Base-by-base conservation (phyloP, 2,797 vertebrate species). In the Basileuterus tristriatus region DNA sequence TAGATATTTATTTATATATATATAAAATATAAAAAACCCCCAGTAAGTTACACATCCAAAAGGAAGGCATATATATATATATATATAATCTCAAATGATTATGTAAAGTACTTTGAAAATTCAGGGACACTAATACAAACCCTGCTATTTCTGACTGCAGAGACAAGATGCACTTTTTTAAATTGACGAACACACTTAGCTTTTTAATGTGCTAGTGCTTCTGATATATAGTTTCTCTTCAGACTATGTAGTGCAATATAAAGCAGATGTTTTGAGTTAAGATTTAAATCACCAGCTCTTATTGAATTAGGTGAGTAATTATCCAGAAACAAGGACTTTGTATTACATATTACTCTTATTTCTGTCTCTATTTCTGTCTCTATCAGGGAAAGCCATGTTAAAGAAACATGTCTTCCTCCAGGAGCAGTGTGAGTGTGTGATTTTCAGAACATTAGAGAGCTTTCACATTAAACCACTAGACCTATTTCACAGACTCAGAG, bases 261-360 rank as follows among this genome's bases (percentile, higher is more conserved):
- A 96, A 92, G 17, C 95, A 95, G 86, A 93, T 90, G 89, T 91
- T 95, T 94, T 77, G 68, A 92, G 78, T 95, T 97, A 96, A 96
- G 94, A 93, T 96, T 92, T 89, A 82, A 89, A 96, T 96, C 89
- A 79, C 36, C 30, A 91, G 19, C 14, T 88, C 37, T 74, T 93
- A 96, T 83, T 91, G 49, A 92, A 95, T 96, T 95, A 91, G 30
- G 6, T 49, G 27, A 92, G 72, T 39, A 94, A 94, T 88, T 94
- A 86, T 22, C 65, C 50, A 88, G 62, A 94, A 93, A 72, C 21
- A 79, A 13, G 32, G 62, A 77, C 84, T 92, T 92, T 46, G 22
- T 71, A 85, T 78, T 64, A 78, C 58, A 74, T 56, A 77, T 30
- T 79, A 65, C 87, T 77, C 56, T 95, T 41, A 56, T 93, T 85